A percentile compares a stretch with the other conserved stretches of the same genome.
Conservation (phyloP, 2,888 invertebrate species). For the Cheilosia pagana region DNA sequence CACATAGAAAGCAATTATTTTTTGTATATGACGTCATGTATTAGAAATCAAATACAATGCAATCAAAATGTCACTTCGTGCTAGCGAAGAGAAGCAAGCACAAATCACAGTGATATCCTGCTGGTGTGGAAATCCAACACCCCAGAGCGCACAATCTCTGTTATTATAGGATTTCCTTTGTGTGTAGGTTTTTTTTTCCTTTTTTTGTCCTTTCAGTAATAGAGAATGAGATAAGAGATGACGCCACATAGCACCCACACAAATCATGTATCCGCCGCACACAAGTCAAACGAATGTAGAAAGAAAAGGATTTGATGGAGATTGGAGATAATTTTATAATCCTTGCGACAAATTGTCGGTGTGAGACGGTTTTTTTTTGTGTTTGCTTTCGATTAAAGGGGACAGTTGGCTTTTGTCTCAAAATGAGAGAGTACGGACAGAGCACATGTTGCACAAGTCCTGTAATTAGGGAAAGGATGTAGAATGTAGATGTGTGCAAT, state of each 20-base stretch:
- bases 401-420: background rate
- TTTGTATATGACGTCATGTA: background rate
- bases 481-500: too few species aligned
- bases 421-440: background rate
- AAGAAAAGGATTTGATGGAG: slow-evolving; percentile 25
- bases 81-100: background rate
- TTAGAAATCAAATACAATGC: slow-evolving; percentile 26
- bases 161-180: slow-evolving; percentile 54
- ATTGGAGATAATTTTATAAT: slow-evolving; percentile 36
- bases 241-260: background rate
- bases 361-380: background rate
- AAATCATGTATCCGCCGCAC: background rate
- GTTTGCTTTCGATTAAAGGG: slow-evolving; percentile 12
- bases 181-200: slow-evolving; percentile 9
- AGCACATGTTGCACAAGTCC: too few species aligned
- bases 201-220: background rate
- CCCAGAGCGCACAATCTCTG: slow-evolving; percentile 46
- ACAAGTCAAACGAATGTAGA: background rate
- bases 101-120: slow-evolving; percentile 44
- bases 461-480: too few species aligned
- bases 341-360: slow-evolving; percentile 28
- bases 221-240: background rate
- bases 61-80: slow-evolving; percentile 34
- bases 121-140: slow-evolving; percentile 46
- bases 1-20: background rate